Conservation (phyloP, 2,113 vertebrate species). For the Mionectes macconnelli region DNA sequence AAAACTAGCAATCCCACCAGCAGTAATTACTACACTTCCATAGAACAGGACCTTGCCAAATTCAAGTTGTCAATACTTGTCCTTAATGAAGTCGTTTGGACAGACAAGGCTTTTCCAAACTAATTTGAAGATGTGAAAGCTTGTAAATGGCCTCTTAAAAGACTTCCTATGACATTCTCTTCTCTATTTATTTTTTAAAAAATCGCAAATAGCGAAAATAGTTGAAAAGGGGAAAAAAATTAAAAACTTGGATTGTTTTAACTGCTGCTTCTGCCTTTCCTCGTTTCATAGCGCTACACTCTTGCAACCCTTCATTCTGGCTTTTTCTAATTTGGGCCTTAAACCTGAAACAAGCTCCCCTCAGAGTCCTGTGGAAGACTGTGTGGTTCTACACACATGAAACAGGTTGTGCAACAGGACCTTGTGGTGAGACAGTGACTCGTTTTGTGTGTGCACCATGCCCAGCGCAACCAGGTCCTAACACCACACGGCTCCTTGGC, state of each 20-base stretch:
- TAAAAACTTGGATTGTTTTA: background rate
- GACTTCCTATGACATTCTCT: background rate
- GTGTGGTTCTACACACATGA: background rate
- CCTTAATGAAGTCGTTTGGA: background rate
- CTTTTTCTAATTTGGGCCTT: background rate
- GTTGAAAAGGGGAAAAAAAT: accelerated
- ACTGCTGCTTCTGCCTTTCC: background rate
- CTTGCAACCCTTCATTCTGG: background rate
- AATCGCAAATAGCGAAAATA: background rate
- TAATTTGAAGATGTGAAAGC: background rate
- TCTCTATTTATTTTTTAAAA: background rate
- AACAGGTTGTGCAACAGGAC: background rate
- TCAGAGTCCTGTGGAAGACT: background rate
- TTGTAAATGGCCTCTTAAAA: background rate
- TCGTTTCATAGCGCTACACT: background rate
- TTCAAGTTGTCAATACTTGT: background rate
- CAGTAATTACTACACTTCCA: background rate
- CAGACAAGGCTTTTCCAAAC: background rate
- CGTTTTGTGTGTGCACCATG: background rate
- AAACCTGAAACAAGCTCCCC: background rate
- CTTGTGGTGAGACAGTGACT: background rate
- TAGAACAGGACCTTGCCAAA: background rate
- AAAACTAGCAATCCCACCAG: background rate
- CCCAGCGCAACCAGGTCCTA: background rate
- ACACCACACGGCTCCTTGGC: background rate